Conservation (phyloP, 2,797 vertebrate species). For the Cirrhinus molitorella region DNA sequence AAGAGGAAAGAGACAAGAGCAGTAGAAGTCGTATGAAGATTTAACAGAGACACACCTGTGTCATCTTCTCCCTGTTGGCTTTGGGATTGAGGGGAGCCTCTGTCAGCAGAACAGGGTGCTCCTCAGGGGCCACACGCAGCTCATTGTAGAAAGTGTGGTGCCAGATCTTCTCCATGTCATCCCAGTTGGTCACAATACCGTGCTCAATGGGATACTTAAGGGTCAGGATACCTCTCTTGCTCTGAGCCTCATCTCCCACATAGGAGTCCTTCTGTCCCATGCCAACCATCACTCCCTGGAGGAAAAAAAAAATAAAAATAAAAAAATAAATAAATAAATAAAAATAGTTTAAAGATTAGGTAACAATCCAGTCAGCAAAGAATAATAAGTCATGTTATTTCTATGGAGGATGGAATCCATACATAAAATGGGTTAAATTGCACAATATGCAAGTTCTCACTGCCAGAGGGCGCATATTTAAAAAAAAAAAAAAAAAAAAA, state of each 20-base stretch:
- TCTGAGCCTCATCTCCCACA: conserved; percentile 97
- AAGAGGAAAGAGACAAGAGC: background rate
- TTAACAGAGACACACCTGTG: conserved; percentile 77
- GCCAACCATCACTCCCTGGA: conserved; percentile 96
- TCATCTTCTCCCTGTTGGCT: conserved; percentile 94
- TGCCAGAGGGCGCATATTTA: too few species aligned
- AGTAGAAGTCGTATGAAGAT: background rate
- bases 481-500: too few species aligned
- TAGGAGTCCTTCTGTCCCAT: conserved; percentile 99
- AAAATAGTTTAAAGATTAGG: too few species aligned
- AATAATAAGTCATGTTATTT: too few species aligned
- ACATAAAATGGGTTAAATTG: too few species aligned
- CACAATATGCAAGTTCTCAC: too few species aligned
- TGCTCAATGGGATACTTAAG: conserved; percentile 98
- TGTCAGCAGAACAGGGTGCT: conserved; percentile 97
- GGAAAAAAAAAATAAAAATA: too few species aligned
- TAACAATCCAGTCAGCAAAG: too few species aligned
- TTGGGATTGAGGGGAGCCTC: conserved; percentile 94
- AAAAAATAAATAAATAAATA: too few species aligned
- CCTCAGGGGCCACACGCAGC: conserved; percentile 95
- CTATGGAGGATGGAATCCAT: too few species aligned
- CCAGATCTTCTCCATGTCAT: conserved; percentile 91
- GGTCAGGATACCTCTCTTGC: conserved; percentile 98
- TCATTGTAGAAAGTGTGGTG: conserved; percentile 98
- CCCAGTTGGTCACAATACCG: conserved; percentile 90